A percentile compares a stretch with the other conserved stretches of the same genome.
Evolutionary conservation across 2,113 vertebrate genomes (phyloP).

Genomic region (Gallinago undulata): DNA sequence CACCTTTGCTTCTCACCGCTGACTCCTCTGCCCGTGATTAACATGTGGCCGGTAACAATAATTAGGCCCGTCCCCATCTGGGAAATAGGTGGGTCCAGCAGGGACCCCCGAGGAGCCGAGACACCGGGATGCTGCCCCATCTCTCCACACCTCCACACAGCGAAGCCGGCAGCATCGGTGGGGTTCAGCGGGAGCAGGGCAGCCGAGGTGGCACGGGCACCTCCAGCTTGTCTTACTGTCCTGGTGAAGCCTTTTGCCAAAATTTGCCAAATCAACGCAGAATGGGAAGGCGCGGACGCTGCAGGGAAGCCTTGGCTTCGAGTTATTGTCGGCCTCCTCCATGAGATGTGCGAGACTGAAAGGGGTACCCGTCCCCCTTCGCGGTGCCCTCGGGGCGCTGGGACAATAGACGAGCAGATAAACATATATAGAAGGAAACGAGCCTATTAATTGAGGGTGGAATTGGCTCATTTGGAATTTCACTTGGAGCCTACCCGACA

Average conservation of each 20-base stretch:
- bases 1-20: neutral
- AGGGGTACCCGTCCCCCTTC: accelerated
- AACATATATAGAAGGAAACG: neutral
- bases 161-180: accelerated
- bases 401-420: neutral
- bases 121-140: neutral
- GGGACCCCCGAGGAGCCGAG: neutral
- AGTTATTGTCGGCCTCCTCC: accelerated
- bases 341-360: neutral
- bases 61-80: neutral
- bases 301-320: neutral
- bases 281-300: accelerated
- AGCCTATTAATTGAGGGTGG: neutral
- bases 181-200: neutral
- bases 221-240: neutral
- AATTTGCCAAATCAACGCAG: neutral
- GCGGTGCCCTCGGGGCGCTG: accelerated
- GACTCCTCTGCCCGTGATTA: neutral
- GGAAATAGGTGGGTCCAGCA: neutral
- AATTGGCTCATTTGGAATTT: neutral
- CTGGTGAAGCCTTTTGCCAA: neutral
- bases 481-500: accelerated
- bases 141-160: neutral
- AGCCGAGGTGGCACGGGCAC: too few relatives aligned
- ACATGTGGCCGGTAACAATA: neutral